Evolutionary conservation across 1,140 invertebrate species (phyloP).

Genomic region (Heliconius eleuchia): DNA sequence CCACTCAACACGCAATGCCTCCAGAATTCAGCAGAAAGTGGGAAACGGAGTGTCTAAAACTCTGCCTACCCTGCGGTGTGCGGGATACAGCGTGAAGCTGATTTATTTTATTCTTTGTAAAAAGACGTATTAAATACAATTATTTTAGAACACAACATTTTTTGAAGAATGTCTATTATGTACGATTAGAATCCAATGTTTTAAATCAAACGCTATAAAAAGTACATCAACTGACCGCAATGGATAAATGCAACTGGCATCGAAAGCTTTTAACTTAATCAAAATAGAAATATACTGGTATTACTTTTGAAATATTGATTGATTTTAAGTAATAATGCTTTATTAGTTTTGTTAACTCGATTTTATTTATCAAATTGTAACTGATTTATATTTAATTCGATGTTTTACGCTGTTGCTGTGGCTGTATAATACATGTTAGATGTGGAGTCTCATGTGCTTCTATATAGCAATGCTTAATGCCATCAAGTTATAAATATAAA

Average conservation of each 20-base stretch:
- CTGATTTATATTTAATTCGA: no score
- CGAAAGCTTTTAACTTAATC: constrained; percentile 3
- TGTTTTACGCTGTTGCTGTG: no score
- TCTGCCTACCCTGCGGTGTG: no score
- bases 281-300: constrained; percentile 24
- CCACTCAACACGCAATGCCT: no score
- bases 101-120: no score
- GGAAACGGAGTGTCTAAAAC: no score
- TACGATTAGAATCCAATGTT: not conserved
- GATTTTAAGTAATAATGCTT: not conserved
- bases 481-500: no score
- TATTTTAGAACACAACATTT: not conserved
- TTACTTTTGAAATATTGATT: not conserved
- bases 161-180: not conserved
- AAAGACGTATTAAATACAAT: not conserved
- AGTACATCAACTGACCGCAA: constrained; percentile 13
- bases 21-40: no score
- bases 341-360: not conserved
- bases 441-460: no score
- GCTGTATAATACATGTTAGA: no score
- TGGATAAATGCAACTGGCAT: not conserved
- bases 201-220: constrained; percentile 8
- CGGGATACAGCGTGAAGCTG: no score
- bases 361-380: not conserved
- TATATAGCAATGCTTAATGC: no score